Evolutionary conservation across 2,888 invertebrate species (phyloP).

Genomic region (Gymnocheta viridis): DNA sequence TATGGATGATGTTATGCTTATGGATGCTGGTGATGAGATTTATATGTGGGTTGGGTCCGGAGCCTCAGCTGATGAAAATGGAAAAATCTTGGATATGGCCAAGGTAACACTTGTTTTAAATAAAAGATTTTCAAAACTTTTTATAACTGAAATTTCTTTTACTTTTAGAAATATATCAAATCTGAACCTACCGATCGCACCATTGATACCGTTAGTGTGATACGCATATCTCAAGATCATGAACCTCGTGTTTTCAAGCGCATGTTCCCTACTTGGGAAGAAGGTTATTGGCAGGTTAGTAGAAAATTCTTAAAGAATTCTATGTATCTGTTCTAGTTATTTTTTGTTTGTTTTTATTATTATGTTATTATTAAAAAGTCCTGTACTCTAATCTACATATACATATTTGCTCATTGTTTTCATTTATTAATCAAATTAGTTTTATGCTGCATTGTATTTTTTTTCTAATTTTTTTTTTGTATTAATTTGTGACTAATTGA

Average conservation of each 20-base stretch:
- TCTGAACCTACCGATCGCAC: slow-evolving; percentile 87
- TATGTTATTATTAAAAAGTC: slow-evolving; percentile 5
- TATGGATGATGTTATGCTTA: slow-evolving; percentile 87
- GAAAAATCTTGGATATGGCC: slow-evolving; percentile 88
- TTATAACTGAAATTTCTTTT: neutral
- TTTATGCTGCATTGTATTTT: slow-evolving; percentile 34
- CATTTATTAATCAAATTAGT: slow-evolving; percentile 41
- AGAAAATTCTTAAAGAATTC: slow-evolving; percentile 53
- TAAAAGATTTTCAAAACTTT: neutral
- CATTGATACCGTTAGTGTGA: slow-evolving; percentile 86
- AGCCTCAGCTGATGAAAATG: slow-evolving; percentile 88
- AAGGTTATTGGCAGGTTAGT: slow-evolving; percentile 86
- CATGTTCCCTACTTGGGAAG: slow-evolving; percentile 90
- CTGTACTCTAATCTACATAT: no score
- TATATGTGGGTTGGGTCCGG: slow-evolving; percentile 93
- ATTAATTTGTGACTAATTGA: slow-evolving; percentile 32
- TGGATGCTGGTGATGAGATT: slow-evolving; percentile 90
- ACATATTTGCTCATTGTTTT: no score
- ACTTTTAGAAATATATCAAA: slow-evolving; percentile 86
- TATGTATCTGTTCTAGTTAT: slow-evolving; percentile 51
- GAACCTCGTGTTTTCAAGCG: slow-evolving; percentile 90
- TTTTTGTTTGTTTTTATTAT: slow-evolving; percentile 41
- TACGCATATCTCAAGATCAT: slow-evolving; percentile 87
- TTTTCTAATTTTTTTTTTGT: neutral
- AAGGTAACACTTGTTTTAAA: slow-evolving; percentile 82